Base-by-base conservation (phyloP, 2,797 vertebrate species). In the Bovichtus diacanthus region DNA sequence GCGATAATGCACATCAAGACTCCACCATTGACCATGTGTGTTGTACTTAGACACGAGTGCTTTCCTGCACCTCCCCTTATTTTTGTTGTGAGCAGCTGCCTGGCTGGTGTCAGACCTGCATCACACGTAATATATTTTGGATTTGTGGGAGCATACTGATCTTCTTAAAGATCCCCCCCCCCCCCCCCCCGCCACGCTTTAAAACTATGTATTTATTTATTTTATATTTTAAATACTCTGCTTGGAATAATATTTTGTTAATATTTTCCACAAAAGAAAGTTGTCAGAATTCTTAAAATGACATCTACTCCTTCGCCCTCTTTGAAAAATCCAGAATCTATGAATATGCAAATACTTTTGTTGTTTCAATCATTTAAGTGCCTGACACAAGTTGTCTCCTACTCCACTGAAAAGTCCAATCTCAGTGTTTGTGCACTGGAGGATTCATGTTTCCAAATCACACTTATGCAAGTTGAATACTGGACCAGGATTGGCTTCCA, bases 391-490 rank as follows among this genome's bases (percentile, higher is more conserved):
- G 6, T 18, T 27, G 16, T 36, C 21, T 16, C 47, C 13, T n/a
- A 10, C 9, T 46, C 39, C 23, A n/a, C 41, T 66, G 18, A 44
- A 47, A 62, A 46, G 29, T 29, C 11, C 2, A 18, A 74, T 74
- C 16, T 50, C 58, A 38, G 13, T 34, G 8, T 46, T 5, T 18
- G 19, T 47, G 21, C 9, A 21, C 8, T 25, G 2, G 15, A 34
- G 16, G 13, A 43, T 49, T 43, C 18, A 36, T 68, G 44, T 68
- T 39, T 70, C 54, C 12, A 36, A 64, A 31, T 64, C 51, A 29
- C 47, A 23, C 12, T 54, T 47, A 18, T 49, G 9, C 59, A 9
- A 34, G 49, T 53, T 23, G n/a, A 12, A 68, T 50, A 41, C 41
- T 66, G 21, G 29, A 29, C 64, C 18, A 36, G 1, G 1, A 64